Base-by-base conservation (phyloP, 2,797 vertebrate species). In the Anguilla obscura region DNA sequence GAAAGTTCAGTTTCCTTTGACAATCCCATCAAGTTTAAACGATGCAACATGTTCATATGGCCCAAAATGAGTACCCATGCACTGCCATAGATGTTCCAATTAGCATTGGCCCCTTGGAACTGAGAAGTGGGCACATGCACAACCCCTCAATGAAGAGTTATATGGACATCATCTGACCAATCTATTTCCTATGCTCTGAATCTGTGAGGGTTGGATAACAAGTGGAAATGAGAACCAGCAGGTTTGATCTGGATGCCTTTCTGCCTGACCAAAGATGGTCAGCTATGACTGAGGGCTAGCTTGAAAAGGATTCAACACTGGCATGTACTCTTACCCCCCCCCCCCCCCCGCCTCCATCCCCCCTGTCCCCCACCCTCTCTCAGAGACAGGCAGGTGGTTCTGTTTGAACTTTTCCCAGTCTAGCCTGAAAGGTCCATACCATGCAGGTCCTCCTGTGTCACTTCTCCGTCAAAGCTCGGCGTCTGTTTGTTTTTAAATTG, bases 401-500 rank as follows among this genome's bases (percentile, higher is more conserved):
- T 74, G 69, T 21, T 54, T 94, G 94, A 93, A 92, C 92, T 93
- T 92, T 93, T 93, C 90, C 89, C 90, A 90, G 92, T 91, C 92
- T 92, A 91, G 84, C 54, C 36, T 16, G 56, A 36, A 58, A 63
- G 33, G 82, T 69, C 40, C 36, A 85, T 54, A 54, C 48, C 14
- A 79, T n/a, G 33, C 60, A 21, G 16, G 36, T 40, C 36, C 21
- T 80, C 58, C 74, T 45, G 74, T 93, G 93, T 89, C 92, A 69
- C 10, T 12, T 40, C 66, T 93, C 94, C 93, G 94, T 94, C 93
- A 93, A 87, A 92, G 92, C 92, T 92, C 91, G 92, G 92, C 92
- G 92, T 89, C 90, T 94, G 92, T 95, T 94, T 94, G 94, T 93
- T 94, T 93, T 94, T 93, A 95, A 93, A 94, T 94, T 92, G 94